Base-by-base conservation (phyloP, 1,140 invertebrate species). In the Trachelipus rathkii region DNA sequence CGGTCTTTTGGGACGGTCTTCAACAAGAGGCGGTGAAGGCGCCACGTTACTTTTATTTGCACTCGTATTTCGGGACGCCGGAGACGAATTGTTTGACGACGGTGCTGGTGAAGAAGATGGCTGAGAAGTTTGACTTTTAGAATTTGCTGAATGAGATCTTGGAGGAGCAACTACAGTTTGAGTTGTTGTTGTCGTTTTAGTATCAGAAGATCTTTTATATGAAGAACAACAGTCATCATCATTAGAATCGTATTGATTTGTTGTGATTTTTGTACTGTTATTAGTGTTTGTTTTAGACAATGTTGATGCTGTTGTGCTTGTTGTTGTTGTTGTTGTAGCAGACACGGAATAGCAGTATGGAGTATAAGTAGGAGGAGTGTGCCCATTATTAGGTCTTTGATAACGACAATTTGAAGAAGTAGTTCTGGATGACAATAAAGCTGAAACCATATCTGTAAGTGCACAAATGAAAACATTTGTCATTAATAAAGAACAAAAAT, bases 321-420 rank as follows among this genome's bases (percentile, higher is more conserved):
- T 66, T 23, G 71, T 43, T 10, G 53, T 15, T 5, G 69, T 33
- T 70, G 77, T 73, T 70, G 70, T 53, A 71, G 68, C 9, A 44
- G 77, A 50, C 50, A 70, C 44, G 73, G 77, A 67, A 73, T 75
- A 71, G 71, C 76, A 79, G 77, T 81, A 81, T 11, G 80, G 80
- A 13, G 80, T 81, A 75, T 81, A 81, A 44, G 77, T 73, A 19
- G 80, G 77, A 44, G 77, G 80, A 44, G 77, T 81, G 74, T 81
- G 77, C 45, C 77, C 76, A 73, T 81, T 81, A 75, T 77, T 33
- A n/a, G 80, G 80, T 0, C 80, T 71, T 46, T 81, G 75, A 73
- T 81, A 81, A 7, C 80, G 44, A 66, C 77, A 81, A 13, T 74
- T 73, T 8, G 77, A 71, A 60, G 77, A 73, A 46, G 75, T 70